Percentiles rank a stretch among this genome's conserved stretches.
Conservation (phyloP, 1,140 invertebrate species). For the Zophobas atratus region DNA sequence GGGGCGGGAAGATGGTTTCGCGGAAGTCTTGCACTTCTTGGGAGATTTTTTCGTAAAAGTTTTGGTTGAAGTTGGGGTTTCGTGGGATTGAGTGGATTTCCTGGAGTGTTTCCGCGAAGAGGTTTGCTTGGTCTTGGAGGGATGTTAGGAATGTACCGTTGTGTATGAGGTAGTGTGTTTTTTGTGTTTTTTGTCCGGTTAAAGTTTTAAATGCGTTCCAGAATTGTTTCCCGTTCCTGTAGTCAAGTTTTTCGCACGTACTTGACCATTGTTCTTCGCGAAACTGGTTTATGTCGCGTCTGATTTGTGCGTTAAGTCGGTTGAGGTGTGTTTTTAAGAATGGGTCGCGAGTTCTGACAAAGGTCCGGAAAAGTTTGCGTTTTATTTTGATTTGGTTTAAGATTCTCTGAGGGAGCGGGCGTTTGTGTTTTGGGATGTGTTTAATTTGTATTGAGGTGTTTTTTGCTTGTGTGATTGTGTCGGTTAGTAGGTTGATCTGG, state of each 20-base stretch:
- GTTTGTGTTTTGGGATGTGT: constrained; percentile 4
- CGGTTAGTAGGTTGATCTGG: background rate
- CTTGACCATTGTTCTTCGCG: constrained; percentile 1
- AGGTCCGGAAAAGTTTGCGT: background rate
- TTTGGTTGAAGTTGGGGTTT: background rate
- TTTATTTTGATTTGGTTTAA: background rate
- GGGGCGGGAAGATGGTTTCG: too few species aligned
- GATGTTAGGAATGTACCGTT: background rate
- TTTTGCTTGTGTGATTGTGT: background rate
- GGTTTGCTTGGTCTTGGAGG: background rate
- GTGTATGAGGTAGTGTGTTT: background rate
- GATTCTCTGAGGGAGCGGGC: background rate
- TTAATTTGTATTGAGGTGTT: background rate
- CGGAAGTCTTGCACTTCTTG: background rate
- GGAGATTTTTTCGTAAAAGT: background rate
- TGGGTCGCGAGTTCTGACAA: background rate
- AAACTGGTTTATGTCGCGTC: background rate
- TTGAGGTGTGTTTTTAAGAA: background rate
- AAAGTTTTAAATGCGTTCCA: background rate
- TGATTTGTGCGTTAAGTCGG: constrained; percentile 3
- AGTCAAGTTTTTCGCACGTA: background rate
- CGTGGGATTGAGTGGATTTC: background rate
- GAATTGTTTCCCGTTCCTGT: background rate
- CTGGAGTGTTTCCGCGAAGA: background rate
- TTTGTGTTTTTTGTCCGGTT: background rate